These are phyloP conservation scores for Nephrotoma guestfalica DNA, from an alignment of 2,888 invertebrate species.

Conservation along the genomic window DNA sequence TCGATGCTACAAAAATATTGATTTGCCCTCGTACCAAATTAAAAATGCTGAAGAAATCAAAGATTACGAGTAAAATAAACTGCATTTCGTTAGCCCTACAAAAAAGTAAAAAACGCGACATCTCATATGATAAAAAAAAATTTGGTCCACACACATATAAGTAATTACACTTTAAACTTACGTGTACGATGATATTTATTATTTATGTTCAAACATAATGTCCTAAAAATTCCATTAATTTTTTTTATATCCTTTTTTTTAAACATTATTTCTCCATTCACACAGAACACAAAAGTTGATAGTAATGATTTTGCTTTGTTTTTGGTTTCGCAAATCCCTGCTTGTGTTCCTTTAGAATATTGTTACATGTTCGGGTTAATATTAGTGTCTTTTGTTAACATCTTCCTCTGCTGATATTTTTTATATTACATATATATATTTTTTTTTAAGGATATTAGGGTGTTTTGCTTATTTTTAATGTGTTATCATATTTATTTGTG, in stretches of 20 bases:
- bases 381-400: not conserved
- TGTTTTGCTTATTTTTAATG: not conserved
- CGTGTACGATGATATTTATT: not conserved
- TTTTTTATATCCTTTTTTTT: not conserved
- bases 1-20: too few species aligned
- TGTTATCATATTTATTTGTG: not conserved
- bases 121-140: too few species aligned
- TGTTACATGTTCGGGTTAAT: not conserved
- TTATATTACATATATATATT: not conserved
- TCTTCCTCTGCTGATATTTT: not conserved
- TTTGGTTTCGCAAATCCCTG: not conserved
- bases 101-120: too few species aligned
- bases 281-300: not conserved
- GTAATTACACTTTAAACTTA: not conserved
- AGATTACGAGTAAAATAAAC: too few species aligned
- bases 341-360: not conserved
- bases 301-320: not conserved
- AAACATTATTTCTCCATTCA: not conserved
- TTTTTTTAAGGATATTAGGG: not conserved
- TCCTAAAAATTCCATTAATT: not conserved
- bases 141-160: not conserved
- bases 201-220: not conserved
- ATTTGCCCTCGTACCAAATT: too few species aligned
- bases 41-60: too few species aligned
- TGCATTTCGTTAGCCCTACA: too few species aligned